Conservation (phyloP, 2,113 vertebrate genomes). For the Gadus chalcogrammus region DNA sequence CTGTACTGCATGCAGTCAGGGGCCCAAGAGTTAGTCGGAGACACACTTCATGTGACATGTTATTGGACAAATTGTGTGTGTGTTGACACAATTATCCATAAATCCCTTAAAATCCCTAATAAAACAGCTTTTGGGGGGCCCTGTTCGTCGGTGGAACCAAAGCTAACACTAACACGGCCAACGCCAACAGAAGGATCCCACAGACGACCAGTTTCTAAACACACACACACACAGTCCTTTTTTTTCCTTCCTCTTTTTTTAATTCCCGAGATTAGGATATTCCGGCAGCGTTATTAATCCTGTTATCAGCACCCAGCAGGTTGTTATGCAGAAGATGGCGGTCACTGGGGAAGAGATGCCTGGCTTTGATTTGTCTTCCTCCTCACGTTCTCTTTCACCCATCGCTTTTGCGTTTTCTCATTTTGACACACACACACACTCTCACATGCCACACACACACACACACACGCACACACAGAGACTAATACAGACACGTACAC, state of each 20-base stretch:
- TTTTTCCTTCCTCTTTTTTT: conserved; percentile 66
- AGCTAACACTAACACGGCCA: no score
- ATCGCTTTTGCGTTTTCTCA: not conserved
- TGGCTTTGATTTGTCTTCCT: conserved; percentile 17
- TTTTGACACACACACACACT: conserved; percentile 21
- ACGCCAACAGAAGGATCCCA: conserved; percentile 43
- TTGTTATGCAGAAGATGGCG: conserved; percentile 82
- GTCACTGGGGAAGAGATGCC: conserved; percentile 79
- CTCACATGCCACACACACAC: conserved; percentile 1
- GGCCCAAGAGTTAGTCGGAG: no score
- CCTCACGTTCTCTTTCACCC: conserved; percentile 7
- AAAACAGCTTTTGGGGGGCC: no score
- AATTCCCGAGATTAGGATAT: conserved; percentile 94
- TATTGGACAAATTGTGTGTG: no score
- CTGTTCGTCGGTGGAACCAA: no score
- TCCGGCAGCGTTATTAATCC: conserved; percentile 87
- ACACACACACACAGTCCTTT: conserved; percentile 84
- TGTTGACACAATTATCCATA: no score
- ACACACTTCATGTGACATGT: no score
- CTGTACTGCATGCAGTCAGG: no score
- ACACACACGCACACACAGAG: conserved; percentile 3
- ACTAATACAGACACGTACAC: not conserved
- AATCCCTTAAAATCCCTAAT: no score
- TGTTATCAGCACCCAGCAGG: conserved; percentile 98
- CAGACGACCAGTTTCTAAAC: conserved; percentile 89